These are phyloP conservation scores for Platynereis dumerilii DNA, from an alignment of 2,888 invertebrate species.

Conservation along the genomic window DNA sequence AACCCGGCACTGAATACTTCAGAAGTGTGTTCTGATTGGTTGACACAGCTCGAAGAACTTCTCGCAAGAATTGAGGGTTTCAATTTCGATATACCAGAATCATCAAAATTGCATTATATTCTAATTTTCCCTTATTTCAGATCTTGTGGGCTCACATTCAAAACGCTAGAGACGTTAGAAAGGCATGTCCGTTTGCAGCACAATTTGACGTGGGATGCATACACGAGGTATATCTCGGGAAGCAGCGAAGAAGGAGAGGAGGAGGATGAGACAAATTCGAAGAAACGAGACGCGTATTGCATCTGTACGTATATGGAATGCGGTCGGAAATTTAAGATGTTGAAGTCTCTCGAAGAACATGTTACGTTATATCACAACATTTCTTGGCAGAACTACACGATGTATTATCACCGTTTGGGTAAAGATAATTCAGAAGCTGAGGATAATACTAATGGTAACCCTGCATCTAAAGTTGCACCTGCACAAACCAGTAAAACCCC, in stretches of 20 bases:
- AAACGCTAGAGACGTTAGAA: constrained; percentile 18
- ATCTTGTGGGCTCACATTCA: constrained; percentile 20
- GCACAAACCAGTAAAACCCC: too few relatives aligned
- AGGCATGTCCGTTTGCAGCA: constrained; percentile 9
- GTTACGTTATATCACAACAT: constrained; percentile 23
- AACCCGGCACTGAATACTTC: too few relatives aligned
- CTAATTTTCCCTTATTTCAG: too few relatives aligned
- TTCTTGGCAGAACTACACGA: constrained; percentile 19
- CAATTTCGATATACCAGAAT: too few relatives aligned
- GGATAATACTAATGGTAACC: too few relatives aligned
- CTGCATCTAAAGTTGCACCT: too few relatives aligned
- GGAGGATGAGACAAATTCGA: constrained; percentile 2
- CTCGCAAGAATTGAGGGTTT: too few relatives aligned
- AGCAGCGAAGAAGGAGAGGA: constrained; percentile 18
- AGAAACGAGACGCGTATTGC: constrained; percentile 21
- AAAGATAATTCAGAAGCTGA: too few relatives aligned
- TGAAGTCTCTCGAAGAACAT: constrained; percentile 20
- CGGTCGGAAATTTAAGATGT: constrained; percentile 21
- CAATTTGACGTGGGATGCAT: constrained; percentile 22
- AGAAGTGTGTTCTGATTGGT: too few relatives aligned
- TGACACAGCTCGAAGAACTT: too few relatives aligned
- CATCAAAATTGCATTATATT: too few relatives aligned
- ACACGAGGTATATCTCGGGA: constrained; percentile 14
- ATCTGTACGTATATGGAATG: constrained; percentile 23
- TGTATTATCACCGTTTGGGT: constrained; percentile 22